phyloP scores from a whole-genome alignment of 1,140 invertebrate species.

The Orius insidiosus region DNA sequence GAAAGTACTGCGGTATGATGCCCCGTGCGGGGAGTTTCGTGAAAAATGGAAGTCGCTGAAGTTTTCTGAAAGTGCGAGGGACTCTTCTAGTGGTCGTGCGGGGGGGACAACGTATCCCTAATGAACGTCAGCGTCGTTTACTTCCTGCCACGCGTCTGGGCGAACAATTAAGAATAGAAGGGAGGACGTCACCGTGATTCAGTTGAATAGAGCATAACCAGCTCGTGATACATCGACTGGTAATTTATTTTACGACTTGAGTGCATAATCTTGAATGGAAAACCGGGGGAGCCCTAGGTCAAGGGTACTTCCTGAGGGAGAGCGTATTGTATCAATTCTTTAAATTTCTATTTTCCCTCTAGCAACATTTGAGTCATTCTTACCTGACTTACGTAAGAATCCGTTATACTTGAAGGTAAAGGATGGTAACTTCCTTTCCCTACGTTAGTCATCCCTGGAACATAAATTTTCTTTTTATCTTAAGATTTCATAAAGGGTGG shows the following conservation, averaged over 20 bases:
- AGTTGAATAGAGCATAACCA: no score
- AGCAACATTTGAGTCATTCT: background rate
- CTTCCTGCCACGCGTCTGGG: no score
- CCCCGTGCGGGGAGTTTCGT: no score
- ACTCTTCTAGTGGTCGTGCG: no score
- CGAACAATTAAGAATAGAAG: no score
- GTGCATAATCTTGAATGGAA: constrained; percentile 10
- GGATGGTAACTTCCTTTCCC: constrained; percentile 13
- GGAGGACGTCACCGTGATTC: no score
- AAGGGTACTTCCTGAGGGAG: constrained; percentile 10
- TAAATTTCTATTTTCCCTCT: background rate
- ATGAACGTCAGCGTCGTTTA: no score
- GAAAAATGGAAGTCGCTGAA: no score
- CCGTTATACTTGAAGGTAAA: constrained; percentile 10
- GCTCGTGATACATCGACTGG: background rate
- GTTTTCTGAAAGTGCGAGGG: no score
- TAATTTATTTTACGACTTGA: constrained; percentile 11
- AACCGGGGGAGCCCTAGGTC: constrained; percentile 6
- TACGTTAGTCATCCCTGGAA: constrained; percentile 13
- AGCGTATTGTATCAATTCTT: background rate
- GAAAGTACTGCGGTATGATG: no score
- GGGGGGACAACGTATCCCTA: no score
- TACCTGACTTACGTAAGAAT: constrained; percentile 16
- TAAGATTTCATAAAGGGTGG: no score
- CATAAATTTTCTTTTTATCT: background rate